Percentiles rank a stretch among this genome's conserved stretches.
phyloP scores from a whole-genome alignment of 1,140 invertebrate species.

The Episyrphus balteatus region DNA sequence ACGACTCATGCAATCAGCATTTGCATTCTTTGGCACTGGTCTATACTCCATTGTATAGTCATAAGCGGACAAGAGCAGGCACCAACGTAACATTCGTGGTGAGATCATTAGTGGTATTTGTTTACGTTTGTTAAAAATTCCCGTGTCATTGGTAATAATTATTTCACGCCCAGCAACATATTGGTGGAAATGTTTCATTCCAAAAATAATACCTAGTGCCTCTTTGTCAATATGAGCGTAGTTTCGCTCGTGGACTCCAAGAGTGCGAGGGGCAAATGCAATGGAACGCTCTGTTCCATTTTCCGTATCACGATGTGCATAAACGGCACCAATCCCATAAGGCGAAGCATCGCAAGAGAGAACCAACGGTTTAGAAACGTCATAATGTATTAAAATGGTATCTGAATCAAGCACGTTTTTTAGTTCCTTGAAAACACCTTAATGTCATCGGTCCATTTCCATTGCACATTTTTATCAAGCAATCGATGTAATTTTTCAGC shows the following conservation, averaged over 20 bases:
- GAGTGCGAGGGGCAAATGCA: slow-evolving; percentile 11
- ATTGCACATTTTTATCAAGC: slow-evolving; percentile 12
- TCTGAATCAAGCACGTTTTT: slow-evolving; percentile 27
- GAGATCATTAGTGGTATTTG: background rate
- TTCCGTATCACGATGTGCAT: slow-evolving; percentile 35
- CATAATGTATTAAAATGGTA: slow-evolving; percentile 26
- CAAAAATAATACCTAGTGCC: slow-evolving; percentile 21
- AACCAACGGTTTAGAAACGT: slow-evolving; percentile 18
- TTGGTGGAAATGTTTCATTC: slow-evolving; percentile 16
- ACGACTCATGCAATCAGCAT: background rate
- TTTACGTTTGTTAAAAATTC: background rate
- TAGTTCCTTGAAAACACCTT: slow-evolving; percentile 19
- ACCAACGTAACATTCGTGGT: slow-evolving; percentile 1
- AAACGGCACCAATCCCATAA: slow-evolving; percentile 39
- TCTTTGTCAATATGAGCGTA: slow-evolving; percentile 36
- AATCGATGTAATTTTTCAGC: slow-evolving; percentile 16
- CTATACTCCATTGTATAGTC: background rate
- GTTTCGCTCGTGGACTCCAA: slow-evolving; percentile 22
- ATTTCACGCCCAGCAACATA: slow-evolving; percentile 22
- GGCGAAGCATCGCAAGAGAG: slow-evolving; percentile 41
- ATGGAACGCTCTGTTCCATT: slow-evolving; percentile 20
- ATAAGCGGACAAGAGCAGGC: slow-evolving; percentile 1
- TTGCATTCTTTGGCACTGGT: background rate
- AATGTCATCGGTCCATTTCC: slow-evolving; percentile 21
- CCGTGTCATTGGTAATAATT: slow-evolving; percentile 26